Evolutionary conservation across 2,797 vertebrate genomes (phyloP).

Genomic region (Gymnothorax javanicus): DNA sequence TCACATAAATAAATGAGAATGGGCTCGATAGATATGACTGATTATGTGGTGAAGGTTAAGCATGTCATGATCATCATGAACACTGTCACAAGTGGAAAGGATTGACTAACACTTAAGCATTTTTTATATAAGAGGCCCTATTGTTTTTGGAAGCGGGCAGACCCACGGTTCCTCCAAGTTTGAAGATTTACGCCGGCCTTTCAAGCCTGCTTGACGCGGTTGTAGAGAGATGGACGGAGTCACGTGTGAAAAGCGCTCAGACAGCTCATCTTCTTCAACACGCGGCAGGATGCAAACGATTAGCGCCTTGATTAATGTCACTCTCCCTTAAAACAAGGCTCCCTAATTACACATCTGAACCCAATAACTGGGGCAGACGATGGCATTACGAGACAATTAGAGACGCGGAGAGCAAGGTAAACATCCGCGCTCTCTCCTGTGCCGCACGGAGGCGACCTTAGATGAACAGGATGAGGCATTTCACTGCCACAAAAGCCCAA

Average conservation of each 20-base stretch:
- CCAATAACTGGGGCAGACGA: background rate
- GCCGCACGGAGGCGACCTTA: background rate
- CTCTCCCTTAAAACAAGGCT: background rate
- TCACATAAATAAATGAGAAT: background rate
- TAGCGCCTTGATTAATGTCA: slow-evolving; percentile 6
- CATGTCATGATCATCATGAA: background rate
- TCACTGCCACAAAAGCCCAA: background rate
- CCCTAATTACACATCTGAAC: slow-evolving; percentile 16
- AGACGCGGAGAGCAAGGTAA: background rate
- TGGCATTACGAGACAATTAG: background rate
- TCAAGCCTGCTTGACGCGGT: background rate
- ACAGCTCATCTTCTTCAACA: background rate
- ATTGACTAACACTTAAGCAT: background rate
- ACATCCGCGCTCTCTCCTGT: background rate
- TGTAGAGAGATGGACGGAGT: background rate
- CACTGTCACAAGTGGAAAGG: background rate
- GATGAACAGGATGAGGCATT: background rate
- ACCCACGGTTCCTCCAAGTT: background rate
- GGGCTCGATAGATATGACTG: background rate
- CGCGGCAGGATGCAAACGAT: background rate
- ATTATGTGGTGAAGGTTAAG: background rate
- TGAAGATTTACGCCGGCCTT: background rate
- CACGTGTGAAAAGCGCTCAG: background rate
- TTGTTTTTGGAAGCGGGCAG: background rate
- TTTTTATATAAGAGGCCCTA: too few relatives aligned